These are phyloP conservation scores for Oscheius sp. DNA, from an alignment of 1,140 invertebrate species.

Conservation along the genomic window DNA sequence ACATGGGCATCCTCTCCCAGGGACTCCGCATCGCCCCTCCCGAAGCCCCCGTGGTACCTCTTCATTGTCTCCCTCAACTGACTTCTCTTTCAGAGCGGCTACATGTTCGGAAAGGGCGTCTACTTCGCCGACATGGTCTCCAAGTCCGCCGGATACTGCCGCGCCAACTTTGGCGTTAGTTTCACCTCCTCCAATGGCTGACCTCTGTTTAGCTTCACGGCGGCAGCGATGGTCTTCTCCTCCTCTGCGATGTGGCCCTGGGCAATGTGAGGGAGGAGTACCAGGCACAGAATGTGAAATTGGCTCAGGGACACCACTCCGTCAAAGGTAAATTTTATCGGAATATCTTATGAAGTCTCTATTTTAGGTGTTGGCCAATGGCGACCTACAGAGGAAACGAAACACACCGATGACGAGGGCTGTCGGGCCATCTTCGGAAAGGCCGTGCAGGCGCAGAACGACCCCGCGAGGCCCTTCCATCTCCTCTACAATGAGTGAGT, in stretches of 20 bases:
- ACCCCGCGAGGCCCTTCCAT: no score
- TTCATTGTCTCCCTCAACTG: background rate
- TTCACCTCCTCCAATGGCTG: no score
- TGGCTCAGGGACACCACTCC: background rate
- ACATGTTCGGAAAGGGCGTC: constrained; percentile 8
- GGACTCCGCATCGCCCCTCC: constrained; percentile 92
- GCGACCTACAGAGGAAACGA: no score
- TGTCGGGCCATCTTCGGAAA: no score
- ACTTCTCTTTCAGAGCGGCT: background rate
- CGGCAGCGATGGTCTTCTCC: background rate
- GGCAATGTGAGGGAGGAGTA: background rate
- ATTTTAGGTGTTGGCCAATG: no score
- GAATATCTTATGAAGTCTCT: no score
- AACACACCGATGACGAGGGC: no score
- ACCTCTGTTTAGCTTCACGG: constrained; percentile 12
- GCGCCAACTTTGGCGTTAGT: constrained; percentile 92
- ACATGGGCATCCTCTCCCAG: constrained; percentile 89
- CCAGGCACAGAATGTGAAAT: background rate
- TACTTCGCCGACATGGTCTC: constrained; percentile 5
- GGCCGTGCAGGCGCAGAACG: no score
- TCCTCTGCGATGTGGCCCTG: constrained; percentile 9
- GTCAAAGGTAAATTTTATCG: no score
- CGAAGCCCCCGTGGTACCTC: constrained; percentile 69
- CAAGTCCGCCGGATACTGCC: constrained; percentile 67
- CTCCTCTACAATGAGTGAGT: constrained; percentile 80